phyloP scores from a whole-genome alignment of 2,113 vertebrate species.

The Daubentonia madagascariensis region DNA sequence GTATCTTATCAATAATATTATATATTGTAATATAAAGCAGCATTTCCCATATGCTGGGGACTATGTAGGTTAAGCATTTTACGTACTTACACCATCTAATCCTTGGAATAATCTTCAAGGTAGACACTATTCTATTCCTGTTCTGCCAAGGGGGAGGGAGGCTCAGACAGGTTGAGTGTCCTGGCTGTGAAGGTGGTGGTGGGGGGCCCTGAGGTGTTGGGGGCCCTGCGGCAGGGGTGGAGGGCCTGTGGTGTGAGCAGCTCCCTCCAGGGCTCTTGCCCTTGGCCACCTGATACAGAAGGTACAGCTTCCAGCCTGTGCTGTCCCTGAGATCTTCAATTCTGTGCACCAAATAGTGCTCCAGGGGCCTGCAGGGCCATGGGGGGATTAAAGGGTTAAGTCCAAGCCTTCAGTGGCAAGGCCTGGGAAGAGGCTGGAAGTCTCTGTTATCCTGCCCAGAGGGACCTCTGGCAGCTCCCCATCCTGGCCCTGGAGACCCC shows the following conservation, averaged over 20 bases:
- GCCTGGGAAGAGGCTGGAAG: neutral
- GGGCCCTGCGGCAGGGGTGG: no score
- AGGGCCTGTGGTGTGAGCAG: no score
- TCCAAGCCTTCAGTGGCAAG: neutral
- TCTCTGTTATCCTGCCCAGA: neutral
- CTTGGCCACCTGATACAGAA: neutral
- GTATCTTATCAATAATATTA: neutral
- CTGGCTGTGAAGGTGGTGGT: rapidly evolving
- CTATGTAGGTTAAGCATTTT: neutral
- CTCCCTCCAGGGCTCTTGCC: neutral
- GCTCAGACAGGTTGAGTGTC: neutral
- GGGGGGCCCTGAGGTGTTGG: no score
- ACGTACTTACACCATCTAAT: neutral
- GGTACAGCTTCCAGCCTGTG: neutral
- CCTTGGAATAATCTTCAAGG: rapidly evolving
- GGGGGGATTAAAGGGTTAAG: neutral
- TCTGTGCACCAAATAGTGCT: neutral
- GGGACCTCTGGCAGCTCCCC: neutral
- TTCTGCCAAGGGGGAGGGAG: neutral
- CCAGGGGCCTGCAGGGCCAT: neutral
- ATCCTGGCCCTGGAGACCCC: neutral
- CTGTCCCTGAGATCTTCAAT: neutral
- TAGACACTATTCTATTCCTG: rapidly evolving
- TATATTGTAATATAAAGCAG: neutral
- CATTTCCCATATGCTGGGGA: rapidly evolving